Conservation (phyloP, 2,888 invertebrate genomes). For the Formica aserva region DNA sequence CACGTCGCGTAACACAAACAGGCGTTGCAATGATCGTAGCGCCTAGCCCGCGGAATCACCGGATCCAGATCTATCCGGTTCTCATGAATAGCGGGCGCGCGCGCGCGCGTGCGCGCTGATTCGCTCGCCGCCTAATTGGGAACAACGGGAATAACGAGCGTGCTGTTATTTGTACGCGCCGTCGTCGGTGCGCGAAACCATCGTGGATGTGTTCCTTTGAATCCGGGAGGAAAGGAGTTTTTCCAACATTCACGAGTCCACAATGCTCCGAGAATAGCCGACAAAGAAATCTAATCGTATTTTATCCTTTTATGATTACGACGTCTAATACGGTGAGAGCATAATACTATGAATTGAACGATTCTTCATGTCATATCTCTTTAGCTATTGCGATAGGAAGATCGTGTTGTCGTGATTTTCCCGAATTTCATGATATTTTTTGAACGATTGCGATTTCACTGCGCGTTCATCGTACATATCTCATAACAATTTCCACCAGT, state of each 20-base stretch:
- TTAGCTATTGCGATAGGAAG: background rate
- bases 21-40: slow-evolving; percentile 57
- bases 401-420: background rate
- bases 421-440: background rate
- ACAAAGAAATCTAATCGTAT: background rate
- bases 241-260: background rate
- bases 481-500: background rate
- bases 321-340: background rate
- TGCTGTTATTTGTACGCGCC: slow-evolving; percentile 61
- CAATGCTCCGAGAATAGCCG: background rate
- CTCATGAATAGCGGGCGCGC: slow-evolving; percentile 56
- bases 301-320: background rate
- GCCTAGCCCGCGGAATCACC: slow-evolving; percentile 62
- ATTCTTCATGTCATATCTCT: background rate
- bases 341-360: background rate
- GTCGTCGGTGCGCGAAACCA: slow-evolving; percentile 47
- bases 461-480: background rate
- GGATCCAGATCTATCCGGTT: slow-evolving; percentile 75
- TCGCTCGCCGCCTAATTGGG: slow-evolving; percentile 70
- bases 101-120: slow-evolving; percentile 56
- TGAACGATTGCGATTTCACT: background rate
- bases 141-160: slow-evolving; percentile 66
- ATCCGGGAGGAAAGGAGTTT: background rate
- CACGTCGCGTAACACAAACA: slow-evolving; percentile 45
- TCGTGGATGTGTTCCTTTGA: background rate